Conservation (phyloP, 2,888 invertebrate species). For the Chrysolina oricalcia region DNA sequence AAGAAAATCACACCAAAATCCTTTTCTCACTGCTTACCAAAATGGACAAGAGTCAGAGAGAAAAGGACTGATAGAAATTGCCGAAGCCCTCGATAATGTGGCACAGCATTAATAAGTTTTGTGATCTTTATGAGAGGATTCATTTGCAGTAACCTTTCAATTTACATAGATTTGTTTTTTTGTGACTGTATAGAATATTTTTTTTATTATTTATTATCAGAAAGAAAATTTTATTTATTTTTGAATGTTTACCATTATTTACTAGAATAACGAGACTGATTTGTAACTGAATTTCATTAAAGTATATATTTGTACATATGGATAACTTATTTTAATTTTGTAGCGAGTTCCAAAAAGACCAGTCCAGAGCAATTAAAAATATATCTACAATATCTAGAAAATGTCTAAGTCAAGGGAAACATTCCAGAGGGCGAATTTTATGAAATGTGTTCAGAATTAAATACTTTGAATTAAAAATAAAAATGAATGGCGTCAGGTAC, state of each 20-base stretch:
- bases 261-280: no score
- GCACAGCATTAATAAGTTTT: not conserved
- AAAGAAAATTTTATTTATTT: no score
- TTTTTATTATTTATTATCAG: no score
- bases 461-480: not conserved
- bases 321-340: not conserved
- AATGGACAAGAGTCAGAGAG: not conserved
- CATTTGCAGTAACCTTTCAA: not conserved
- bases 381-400: conserved; percentile 14
- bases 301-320: no score
- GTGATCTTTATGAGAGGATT: not conserved
- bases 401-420: not conserved
- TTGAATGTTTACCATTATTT: no score
- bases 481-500: no score
- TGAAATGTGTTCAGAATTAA: conserved; percentile 5
- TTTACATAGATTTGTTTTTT: not conserved
- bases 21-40: not conserved
- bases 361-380: not conserved
- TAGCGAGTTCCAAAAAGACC: not conserved
- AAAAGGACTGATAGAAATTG: not conserved
- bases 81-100: conserved; percentile 1
- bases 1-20: not conserved
- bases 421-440: conserved; percentile 4
- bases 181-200: no score
- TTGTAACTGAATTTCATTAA: no score